A percentile compares a stretch with the other conserved stretches of the same genome.
phyloP scores from a whole-genome alignment of 2,888 invertebrate genomes.

The Aphrophora alni region DNA sequence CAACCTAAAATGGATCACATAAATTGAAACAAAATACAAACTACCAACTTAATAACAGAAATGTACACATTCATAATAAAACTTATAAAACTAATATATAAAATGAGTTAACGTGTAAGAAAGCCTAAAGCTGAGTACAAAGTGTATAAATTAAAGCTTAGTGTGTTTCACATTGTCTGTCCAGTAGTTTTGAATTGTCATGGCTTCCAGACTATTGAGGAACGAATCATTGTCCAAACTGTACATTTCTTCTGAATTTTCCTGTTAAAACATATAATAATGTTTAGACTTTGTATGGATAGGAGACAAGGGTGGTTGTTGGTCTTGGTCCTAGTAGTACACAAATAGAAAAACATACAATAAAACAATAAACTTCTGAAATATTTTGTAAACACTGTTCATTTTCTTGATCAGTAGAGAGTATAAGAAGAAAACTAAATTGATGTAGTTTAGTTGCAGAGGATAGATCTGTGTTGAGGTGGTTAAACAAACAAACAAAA shows the following conservation, averaged over 20 bases:
- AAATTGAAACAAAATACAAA: neutral
- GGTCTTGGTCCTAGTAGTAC: no score
- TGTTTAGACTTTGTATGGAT: no score
- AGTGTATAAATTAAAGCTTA: constrained; percentile 71
- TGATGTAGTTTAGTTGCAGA: no score
- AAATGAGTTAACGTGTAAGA: neutral
- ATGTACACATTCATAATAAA: neutral
- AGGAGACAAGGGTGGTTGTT: no score
- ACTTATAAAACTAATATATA: neutral
- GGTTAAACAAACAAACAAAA: no score
- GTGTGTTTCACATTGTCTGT: constrained; percentile 91
- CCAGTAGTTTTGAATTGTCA: constrained; percentile 95
- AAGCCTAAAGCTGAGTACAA: no score
- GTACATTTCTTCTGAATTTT: constrained; percentile 93
- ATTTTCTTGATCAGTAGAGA: no score
- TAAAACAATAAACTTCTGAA: no score
- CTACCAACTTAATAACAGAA: neutral
- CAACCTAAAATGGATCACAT: neutral
- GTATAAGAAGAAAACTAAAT: no score
- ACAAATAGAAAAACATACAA: no score
- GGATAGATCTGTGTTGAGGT: no score
- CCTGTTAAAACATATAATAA: constrained; percentile 67
- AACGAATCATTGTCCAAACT: constrained; percentile 94
- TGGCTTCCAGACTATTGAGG: constrained; percentile 89
- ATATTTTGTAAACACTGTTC: no score